Evolutionary conservation across 2,888 invertebrate genomes (phyloP), one percentile per base, ranked within the genome.

Genomic region (Nomada fabriciana): DNA sequence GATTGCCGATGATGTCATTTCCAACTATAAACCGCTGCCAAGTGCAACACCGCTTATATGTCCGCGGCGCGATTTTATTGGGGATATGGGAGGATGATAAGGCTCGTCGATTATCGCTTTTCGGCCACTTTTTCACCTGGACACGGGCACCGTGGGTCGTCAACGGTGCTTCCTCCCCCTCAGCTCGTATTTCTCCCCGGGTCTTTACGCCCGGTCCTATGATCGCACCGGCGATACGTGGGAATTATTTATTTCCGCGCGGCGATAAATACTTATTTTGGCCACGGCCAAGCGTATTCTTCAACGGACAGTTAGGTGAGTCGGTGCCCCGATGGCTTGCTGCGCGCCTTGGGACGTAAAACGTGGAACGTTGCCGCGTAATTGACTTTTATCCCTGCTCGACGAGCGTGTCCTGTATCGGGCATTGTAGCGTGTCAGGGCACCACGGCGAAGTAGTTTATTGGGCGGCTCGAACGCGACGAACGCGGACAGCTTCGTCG

Each of bases 1-100:
- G 89, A 91, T 91, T 87, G 91, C 86, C 88, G 90, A 91, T 93
- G 93, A 93, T 93, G 92, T 93, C 93, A 93, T 92, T 91, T 87
- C 90, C 90, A 91, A 89, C 89, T 91, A 91, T 89, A 90, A 89
- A 86, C 82, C 84, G 84, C 83, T 76, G 86, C 87, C 87, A 90
- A 87, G 89, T 90, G 89, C 89, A 89, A 64, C 89, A 81, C 65
- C 74, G 80, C 77, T 43, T 57, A 36, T 59, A 53, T 20, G 74
- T 52, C n/a, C 63, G 10, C 42, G n/a, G 42, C 43, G 15, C 29
- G 47, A 57, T 82, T 77, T 82, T 74, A 70, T 74, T 71, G 36
- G 20, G 71, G 70, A 80, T 55, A 76, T 57, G n/a, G 61, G 47
- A 64, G 70, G 53, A 57, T 53, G 81, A 83, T 76, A 81, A 81